Evolutionary conservation across 2,113 vertebrate genomes (phyloP).

Genomic region (Columbina picui): DNA sequence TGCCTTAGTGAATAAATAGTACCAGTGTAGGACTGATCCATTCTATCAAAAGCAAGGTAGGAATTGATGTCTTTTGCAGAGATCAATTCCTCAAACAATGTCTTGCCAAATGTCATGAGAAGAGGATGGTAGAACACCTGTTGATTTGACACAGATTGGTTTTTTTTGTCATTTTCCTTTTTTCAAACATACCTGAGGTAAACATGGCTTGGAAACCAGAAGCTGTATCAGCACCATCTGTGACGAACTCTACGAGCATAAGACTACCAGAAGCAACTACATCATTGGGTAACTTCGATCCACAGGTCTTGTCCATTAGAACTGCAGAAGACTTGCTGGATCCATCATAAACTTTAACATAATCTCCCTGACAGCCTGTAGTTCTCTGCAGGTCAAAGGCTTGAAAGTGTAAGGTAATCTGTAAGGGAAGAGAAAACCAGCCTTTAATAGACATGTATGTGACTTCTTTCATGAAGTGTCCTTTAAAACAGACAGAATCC

Average conservation of each 20-base stretch:
- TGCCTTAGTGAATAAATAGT: background rate
- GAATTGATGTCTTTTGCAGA: background rate
- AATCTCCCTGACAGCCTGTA: slow-evolving; percentile 46
- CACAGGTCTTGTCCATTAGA: slow-evolving; percentile 66
- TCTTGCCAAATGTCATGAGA: background rate
- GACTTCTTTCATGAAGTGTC: background rate
- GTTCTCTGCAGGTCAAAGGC: slow-evolving; percentile 42
- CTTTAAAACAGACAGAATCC: background rate
- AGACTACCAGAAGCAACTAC: slow-evolving; percentile 25
- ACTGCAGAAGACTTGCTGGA: slow-evolving; percentile 49
- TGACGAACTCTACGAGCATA: slow-evolving; percentile 55
- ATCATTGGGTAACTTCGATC: background rate
- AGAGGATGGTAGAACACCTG: background rate
- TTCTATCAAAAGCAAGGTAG: background rate
- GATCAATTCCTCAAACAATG: background rate
- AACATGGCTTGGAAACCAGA: slow-evolving; percentile 62
- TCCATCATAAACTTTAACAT: slow-evolving; percentile 66
- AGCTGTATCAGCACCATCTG: slow-evolving; percentile 12
- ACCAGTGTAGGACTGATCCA: background rate
- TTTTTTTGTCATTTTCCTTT: background rate
- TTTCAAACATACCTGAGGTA: slow-evolving; percentile 45
- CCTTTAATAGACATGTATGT: background rate
- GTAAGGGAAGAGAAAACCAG: background rate
- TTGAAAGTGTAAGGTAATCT: slow-evolving; percentile 56
- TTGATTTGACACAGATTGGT: background rate